Base-by-base conservation (phyloP, 2,888 invertebrate genomes). In the Cylloceria caligata region DNA sequence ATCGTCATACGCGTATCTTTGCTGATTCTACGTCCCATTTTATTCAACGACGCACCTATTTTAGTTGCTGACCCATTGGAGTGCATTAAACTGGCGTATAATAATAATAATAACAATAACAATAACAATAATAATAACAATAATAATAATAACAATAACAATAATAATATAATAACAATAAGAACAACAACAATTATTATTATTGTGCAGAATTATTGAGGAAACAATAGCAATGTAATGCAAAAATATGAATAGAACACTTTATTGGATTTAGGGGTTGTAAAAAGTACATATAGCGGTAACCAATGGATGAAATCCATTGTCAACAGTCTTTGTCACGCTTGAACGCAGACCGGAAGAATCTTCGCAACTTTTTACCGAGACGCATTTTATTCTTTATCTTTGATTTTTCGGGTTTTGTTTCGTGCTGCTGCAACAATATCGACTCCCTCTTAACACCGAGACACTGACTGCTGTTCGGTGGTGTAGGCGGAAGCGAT, bases 311-410 rank as follows among this genome's bases (percentile, higher is more conserved):
- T 24, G 19, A 27, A 9, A 6, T n/a, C 39, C 30, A 30, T 30
- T 21, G 2, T 80, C 34, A 68, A 57, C 62, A 86, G 76, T 89
- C 85, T 83, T 86, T 86, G 45, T 83, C 83, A 21, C 85, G 88
- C 21, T 86, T 85, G 47, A 88, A 88, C n/a, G 80, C 65, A 13
- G 81, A 42, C 3, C 82, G 84, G n/a, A 90, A 73, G 45, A 89
- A 71, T 47, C 77, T 87, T 72, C 87, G 81, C 19, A 89, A 72
- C 83, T 84, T 87, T 13, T 67, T 60, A 9, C 85, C 78, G 2
- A 89, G 7, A 24, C 73, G 76, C 34, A 42, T 83, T 68, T 84
- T 87, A 64, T 85, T 86, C 34, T 62, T 80, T 9, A 52, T 84
- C 60, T 83, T 83, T 2, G 62, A 49, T 60, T 55, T 82, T 45